phyloP scores from a whole-genome alignment of 2,888 invertebrate species.

The Epinotia nisella region DNA sequence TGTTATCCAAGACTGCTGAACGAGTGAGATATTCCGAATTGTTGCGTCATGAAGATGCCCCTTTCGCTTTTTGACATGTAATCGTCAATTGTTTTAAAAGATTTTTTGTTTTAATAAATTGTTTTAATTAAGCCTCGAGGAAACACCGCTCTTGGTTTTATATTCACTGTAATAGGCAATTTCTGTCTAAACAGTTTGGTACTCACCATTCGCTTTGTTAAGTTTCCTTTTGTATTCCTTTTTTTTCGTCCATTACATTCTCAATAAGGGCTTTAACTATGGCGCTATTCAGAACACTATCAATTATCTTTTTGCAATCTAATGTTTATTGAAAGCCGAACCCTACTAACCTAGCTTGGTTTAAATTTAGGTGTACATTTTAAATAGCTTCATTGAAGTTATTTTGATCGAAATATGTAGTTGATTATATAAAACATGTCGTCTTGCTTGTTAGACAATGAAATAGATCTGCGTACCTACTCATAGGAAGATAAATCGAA shows the following conservation, averaged over 20 bases:
- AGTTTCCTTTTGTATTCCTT: constrained; percentile 18
- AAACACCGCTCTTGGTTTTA: neutral
- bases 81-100: constrained; percentile 29
- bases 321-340: constrained; percentile 32
- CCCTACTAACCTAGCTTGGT: constrained; percentile 30
- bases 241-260: constrained; percentile 4
- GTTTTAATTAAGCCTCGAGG: neutral
- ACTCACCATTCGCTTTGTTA: constrained; percentile 10
- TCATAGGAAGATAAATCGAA: too few relatives aligned
- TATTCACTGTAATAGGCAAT: neutral
- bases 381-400: neutral
- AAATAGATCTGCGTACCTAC: neutral
- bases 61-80: constrained; percentile 52
- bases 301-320: constrained; percentile 32
- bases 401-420: constrained; percentile 10
- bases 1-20: constrained; percentile 57
- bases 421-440: neutral
- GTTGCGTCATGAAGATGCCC: constrained; percentile 55
- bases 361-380: constrained; percentile 22
- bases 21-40: constrained; percentile 54
- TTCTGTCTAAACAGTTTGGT: neutral
- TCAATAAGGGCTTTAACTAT: constrained; percentile 33
- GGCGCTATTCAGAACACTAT: constrained; percentile 22
- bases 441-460: neutral
- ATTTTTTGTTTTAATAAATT: neutral